phyloP scores from a whole-genome alignment of 2,888 invertebrate genomes.

The Gordius sp. region DNA sequence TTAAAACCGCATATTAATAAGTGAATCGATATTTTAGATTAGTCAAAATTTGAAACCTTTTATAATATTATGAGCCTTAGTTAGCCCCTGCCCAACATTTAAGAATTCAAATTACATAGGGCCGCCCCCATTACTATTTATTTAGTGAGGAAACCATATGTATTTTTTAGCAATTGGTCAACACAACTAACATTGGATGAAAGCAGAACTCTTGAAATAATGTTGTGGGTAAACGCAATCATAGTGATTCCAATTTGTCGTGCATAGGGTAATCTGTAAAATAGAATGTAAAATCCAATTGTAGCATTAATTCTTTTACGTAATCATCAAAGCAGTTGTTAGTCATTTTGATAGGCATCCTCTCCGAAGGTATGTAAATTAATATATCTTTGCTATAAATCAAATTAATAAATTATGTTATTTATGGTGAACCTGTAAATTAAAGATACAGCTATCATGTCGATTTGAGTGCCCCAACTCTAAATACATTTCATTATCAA shows the following conservation, averaged over 20 bases:
- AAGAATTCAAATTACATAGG: no score
- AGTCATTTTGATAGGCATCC: neutral
- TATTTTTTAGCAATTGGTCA: no score
- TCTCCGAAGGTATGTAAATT: neutral
- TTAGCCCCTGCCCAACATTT: no score
- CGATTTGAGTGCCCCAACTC: constrained; percentile 9
- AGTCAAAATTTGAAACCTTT: no score
- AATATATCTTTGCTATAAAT: constrained; percentile 2
- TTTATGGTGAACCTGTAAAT: neutral
- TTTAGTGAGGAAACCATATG: no score
- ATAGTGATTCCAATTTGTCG: constrained; percentile 4
- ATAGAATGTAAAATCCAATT: neutral
- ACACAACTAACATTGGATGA: neutral
- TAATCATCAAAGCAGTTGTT: neutral
- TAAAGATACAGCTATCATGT: neutral
- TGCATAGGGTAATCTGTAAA: constrained; percentile 4
- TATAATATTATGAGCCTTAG: no score
- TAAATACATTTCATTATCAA: neutral
- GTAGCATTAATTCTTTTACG: neutral
- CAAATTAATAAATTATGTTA: neutral
- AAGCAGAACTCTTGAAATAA: constrained; percentile 1
- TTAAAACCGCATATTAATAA: no score
- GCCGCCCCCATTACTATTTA: no score
- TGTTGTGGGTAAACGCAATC: neutral
- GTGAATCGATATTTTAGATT: no score